Base-by-base conservation (phyloP, 1,140 invertebrate species). In the Drosophila pachea region DNA sequence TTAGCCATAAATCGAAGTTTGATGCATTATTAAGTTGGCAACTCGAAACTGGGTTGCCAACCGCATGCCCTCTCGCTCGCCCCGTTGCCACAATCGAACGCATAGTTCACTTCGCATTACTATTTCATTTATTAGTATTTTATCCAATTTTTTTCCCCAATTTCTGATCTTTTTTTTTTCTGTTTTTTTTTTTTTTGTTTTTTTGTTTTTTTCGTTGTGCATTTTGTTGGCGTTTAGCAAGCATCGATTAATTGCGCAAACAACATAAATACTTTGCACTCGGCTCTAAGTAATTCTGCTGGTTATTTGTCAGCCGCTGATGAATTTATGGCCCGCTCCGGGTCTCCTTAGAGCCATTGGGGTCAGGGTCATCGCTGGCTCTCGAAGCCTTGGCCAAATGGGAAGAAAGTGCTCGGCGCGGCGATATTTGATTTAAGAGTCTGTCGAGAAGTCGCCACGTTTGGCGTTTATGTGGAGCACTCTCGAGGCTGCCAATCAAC, bases 191-290 rank as follows among this genome's bases (percentile, higher is more conserved):
- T n/a, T n/a, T n/a, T n/a, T n/a, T n/a, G n/a, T 42, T 45, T 66
- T 62, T 48, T 68, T 62, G 4, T 59, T 59, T 48, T 14, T 33
- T 9, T 68, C 42, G 33, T 31, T 29, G 36, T 72, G 48, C 68
- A 56, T 77, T 77, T 78, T 77, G 75, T 77, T 62, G 74, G 54
- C 61, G 70, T 61, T 76, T 76, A 56, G 73, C 60, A 67, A 73
- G 73, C 66, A 73, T 76, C 78, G 76, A 81, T 81, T 81, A 81
- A 81, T 81, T 77, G 78, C 76, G 76, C 63, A 70, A 66, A 60
- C 55, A 66, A 55, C 77, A 70, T 43, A 55, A 42, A 62, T 35
- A 76, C 45, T 59, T 65, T 45, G 56, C 40, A 47, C 36, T 52
- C 7, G 36, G 53, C 50, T 11, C 45, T 83, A 84, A 83, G 78